A percentile compares a stretch with the other conserved stretches of the same genome.
These are phyloP conservation scores for Theodoxus fluviatilis DNA, from an alignment of 2,888 invertebrate species.

Conservation along the genomic window DNA sequence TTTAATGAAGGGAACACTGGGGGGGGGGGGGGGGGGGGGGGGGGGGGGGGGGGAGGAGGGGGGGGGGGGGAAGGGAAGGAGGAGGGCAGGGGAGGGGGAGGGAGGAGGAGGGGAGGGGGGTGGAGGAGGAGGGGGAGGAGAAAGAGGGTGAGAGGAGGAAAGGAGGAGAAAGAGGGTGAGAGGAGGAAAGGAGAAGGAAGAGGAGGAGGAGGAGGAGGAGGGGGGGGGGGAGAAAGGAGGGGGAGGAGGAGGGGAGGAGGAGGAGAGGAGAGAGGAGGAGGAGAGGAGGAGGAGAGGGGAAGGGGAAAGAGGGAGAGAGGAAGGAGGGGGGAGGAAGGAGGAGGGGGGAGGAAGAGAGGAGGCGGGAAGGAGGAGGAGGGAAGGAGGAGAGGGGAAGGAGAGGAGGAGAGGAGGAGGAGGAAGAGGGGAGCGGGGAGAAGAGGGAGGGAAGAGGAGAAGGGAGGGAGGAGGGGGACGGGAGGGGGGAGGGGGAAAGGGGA, in stretches of 20 bases:
- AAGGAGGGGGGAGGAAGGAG: conserved; percentile 1
- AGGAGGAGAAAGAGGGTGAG: not conserved
- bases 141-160: not conserved
- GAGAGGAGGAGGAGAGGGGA: not conserved
- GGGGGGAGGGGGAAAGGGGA: not conserved
- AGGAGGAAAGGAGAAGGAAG: not conserved
- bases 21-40: conserved; percentile 16
- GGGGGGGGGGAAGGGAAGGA: conserved; percentile 5
- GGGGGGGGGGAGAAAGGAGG: conserved; percentile 11
- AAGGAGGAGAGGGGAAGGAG: not conserved
- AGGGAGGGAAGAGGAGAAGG: not conserved
- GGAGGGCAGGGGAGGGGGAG: conserved; percentile 16
- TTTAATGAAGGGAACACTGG: not conserved
- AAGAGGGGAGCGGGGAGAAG: not conserved
- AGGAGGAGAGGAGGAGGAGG: conserved; percentile 2
- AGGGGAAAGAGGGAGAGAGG: not conserved
- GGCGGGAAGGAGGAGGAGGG: not conserved
- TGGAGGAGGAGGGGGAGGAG: not conserved
- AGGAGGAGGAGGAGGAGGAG: conserved; percentile 5
- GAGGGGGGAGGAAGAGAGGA: not conserved
- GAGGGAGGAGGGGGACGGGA: not conserved
- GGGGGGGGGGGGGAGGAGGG: conserved; percentile 19
- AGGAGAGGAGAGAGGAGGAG: not conserved
- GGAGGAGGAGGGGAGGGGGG: conserved; percentile 10
- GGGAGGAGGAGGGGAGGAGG: not conserved